Evolutionary conservation across 2,888 invertebrate species (phyloP), one percentile per base, ranked within the genome.

Genomic region (Lasiommata megera): DNA sequence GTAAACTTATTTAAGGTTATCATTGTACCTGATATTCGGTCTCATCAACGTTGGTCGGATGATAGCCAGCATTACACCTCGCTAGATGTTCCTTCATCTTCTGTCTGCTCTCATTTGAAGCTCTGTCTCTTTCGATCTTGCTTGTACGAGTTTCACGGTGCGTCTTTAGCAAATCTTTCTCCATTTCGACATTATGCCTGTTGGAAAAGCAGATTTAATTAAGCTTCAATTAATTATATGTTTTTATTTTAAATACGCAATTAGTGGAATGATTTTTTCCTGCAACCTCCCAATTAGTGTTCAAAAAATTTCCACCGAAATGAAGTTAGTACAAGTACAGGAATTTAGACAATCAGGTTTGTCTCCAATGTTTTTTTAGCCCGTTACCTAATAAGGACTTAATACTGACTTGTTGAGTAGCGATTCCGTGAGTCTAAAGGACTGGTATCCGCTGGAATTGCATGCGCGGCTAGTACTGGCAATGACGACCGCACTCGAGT

Each of bases 181-280:
- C 96, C 96, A 97, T 97, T 59, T 95, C 94, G 62, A 93, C 92
- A 68, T 96, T 96, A 77, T 97, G 97, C 71, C 95, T 95, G 68
- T 60, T 53, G 23, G 36, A 6, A 23, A 23, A 23, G 23, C 23
- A 23, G 23, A 3, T 23, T n/a, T n/a, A n/a, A n/a, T n/a, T n/a
- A n/a, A n/a, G n/a, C n/a, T n/a, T n/a, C n/a, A n/a, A n/a, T n/a
- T n/a, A n/a, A n/a, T n/a, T n/a, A n/a, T n/a, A n/a, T n/a, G n/a
- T 23, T 23, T 23, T 23, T 23, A 23, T 23, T 23, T 2, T 23
- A 23, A 3, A 3, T 23, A 23, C 5, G 23, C 23, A 23, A n/a
- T n/a, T n/a, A n/a, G n/a, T n/a, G n/a, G n/a, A n/a, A n/a, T n/a
- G n/a, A n/a, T n/a, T n/a, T n/a, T n/a, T n/a, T n/a, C n/a, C n/a